Evolutionary conservation across 2,888 invertebrate species (phyloP), one percentile per base, ranked within the genome.

Genomic region (Syritta pipiens): DNA sequence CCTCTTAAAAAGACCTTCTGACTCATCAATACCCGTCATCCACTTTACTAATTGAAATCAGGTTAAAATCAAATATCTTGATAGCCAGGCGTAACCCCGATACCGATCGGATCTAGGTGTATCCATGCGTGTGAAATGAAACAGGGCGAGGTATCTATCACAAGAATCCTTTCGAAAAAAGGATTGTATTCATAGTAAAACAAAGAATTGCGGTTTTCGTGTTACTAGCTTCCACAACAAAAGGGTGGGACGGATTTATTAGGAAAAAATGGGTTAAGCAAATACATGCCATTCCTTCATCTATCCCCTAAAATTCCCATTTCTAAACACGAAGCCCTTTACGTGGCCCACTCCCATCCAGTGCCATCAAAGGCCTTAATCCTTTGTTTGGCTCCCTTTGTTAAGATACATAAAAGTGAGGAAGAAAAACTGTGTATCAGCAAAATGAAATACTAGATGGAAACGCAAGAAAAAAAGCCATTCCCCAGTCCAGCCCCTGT

Each of bases 311-410:
- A 22, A 14, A 20, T n/a, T 51, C 10, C 19, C 22, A 22, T 35
- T 10, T 12, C 22, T 12, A 20, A 51, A 24, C 20, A 51, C 12
- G 51, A 35, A 32, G 14, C 51, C 30, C 20, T 51, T 51, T 35
- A 20, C 28, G 51, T 12, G 30, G 20, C 30, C 30, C 51, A 51
- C 51, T 35, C 51, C 32, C 35, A 35, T 32, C 19, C n/a, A 42
- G n/a, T 10, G 19, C 42, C 19, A 20, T 10, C 51, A 49, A 49
- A 49, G 49, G 51, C 20, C 32, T 3, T 35, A 20, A 12, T 35
- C 35, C 35, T 35, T 51, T 51, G 10, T 55, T 40, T 40, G 19
- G 7, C 6, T 28, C 10, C 26, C 26, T 55, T 55, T 55, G 55
- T 40, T 55, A 40, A 19, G 9, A 9, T 37, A 5, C n/a, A n/a